Conservation (phyloP, 2,113 vertebrate species). For the Eulemur rufifrons region DNA sequence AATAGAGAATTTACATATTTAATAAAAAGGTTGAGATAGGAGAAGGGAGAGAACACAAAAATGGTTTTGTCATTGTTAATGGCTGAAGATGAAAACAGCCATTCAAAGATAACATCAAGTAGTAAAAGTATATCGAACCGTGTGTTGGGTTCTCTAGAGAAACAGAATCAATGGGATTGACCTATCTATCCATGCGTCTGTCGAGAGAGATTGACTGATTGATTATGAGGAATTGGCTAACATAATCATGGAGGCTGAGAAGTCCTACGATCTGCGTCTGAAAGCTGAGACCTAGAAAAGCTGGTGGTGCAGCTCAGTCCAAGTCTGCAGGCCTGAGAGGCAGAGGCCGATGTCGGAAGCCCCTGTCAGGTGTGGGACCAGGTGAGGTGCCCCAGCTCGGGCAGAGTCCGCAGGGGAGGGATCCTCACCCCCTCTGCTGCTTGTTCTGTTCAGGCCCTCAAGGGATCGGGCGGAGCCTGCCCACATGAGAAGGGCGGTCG, state of each 20-base stretch:
- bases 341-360: background rate
- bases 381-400: background rate
- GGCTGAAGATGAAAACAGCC: background rate
- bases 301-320: background rate
- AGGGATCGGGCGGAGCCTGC: background rate
- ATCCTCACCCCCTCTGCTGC: fast-evolving
- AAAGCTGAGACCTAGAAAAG: background rate
- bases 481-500: background rate
- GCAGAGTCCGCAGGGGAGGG: background rate
- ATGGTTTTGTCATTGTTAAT: background rate
- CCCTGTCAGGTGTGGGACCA: background rate
- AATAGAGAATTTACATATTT: background rate
- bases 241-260: background rate
- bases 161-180: background rate
- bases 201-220: too few relatives aligned
- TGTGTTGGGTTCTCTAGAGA: background rate
- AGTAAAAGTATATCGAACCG: too few relatives aligned
- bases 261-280: background rate
- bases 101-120: background rate
- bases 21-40: background rate
- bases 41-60: background rate
- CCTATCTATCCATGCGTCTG: background rate
- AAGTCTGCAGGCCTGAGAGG: background rate
- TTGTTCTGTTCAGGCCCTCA: too few relatives aligned
- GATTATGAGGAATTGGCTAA: background rate